A percentile compares a stretch with the other conserved stretches of the same genome.
phyloP scores from a whole-genome alignment of 2,113 vertebrate species.

The Capreolus pygargus region DNA sequence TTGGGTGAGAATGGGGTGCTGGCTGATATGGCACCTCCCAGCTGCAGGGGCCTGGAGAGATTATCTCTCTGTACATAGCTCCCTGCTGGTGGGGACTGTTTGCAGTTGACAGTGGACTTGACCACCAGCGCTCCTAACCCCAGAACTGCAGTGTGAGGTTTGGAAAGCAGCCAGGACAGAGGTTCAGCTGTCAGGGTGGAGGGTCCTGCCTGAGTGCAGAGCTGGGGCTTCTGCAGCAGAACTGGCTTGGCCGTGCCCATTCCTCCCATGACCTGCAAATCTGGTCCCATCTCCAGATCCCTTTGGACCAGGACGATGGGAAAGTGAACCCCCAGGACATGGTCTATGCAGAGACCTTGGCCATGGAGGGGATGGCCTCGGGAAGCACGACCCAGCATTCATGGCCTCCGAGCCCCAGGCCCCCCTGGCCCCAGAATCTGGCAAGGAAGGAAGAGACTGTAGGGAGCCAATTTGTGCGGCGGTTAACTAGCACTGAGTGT shows the following conservation, averaged over 20 bases:
- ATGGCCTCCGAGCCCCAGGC: accelerated
- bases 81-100: background rate
- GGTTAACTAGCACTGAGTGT: background rate
- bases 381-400: background rate
- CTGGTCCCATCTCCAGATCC: background rate
- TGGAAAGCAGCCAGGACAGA: background rate
- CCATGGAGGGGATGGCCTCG: accelerated
- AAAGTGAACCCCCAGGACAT: too few species aligned
- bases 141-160: background rate
- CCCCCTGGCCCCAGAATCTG: background rate
- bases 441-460: background rate
- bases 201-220: background rate
- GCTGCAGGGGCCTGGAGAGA: accelerated
- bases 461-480: background rate
- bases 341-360: background rate
- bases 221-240: too few species aligned
- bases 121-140: accelerated
- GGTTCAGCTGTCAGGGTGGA: accelerated
- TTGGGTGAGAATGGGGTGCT: background rate
- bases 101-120: background rate
- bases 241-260: accelerated
- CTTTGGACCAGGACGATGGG: background rate
- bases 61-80: accelerated
- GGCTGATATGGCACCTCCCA: background rate
- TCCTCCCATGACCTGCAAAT: accelerated